These are phyloP conservation scores for Taphrorychus bicolor DNA, from an alignment of 2,888 invertebrate genomes.

Conservation along the genomic window DNA sequence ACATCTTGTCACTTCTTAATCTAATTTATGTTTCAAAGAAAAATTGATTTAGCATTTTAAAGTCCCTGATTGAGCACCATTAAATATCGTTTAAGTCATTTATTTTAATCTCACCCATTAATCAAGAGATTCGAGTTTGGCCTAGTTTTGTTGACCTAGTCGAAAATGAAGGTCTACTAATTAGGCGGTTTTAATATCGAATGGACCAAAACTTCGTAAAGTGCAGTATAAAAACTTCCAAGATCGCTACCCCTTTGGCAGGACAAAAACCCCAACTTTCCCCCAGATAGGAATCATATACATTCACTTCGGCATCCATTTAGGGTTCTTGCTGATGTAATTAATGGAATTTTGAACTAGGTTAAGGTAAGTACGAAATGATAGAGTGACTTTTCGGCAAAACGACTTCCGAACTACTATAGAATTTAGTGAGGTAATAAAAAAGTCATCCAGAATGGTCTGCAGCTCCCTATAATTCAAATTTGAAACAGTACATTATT, in stretches of 20 bases:
- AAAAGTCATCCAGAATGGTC: neutral
- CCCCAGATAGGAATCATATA: slow-evolving; percentile 13
- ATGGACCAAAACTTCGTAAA: slow-evolving; percentile 8
- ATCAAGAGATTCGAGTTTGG: slow-evolving; percentile 7
- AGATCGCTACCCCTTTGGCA: neutral
- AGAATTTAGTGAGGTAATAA: slow-evolving; percentile 1
- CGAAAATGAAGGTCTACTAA: slow-evolving; percentile 2
- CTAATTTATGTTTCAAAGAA: too few relatives aligned
- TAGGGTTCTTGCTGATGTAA: slow-evolving; percentile 22
- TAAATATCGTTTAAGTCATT: neutral
- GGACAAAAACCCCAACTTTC: slow-evolving; percentile 6
- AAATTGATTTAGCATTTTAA: too few relatives aligned
- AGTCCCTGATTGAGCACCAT: neutral
- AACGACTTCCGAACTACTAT: neutral
- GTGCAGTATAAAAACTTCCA: slow-evolving; percentile 18
- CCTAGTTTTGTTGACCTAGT: slow-evolving; percentile 14
- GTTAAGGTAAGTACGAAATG: slow-evolving; percentile 32
- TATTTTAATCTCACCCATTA: neutral
- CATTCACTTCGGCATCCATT: slow-evolving; percentile 26
- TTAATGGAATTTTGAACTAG: slow-evolving; percentile 33
- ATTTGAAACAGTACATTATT: too few relatives aligned
- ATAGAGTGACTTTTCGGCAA: slow-evolving; percentile 4
- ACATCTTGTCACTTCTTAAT: too few relatives aligned
- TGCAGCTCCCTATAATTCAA: neutral
- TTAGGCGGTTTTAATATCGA: slow-evolving; percentile 11